Conservation (phyloP, 2,888 invertebrate genomes). For the Pteria penguin region DNA sequence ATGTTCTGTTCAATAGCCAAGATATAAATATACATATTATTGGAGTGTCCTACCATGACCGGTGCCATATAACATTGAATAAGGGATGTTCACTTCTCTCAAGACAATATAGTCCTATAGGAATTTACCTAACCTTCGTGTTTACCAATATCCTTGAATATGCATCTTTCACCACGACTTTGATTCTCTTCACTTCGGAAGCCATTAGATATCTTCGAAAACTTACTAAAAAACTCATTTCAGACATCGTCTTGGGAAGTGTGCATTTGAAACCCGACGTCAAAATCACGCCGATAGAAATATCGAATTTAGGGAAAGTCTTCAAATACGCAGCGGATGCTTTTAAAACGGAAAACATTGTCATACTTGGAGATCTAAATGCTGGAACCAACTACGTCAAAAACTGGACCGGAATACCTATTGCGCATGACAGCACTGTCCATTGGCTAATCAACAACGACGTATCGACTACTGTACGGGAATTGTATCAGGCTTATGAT, state of each 20-base stretch:
- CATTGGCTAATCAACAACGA: background rate
- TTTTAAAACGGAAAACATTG: background rate
- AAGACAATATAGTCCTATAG: too few species aligned
- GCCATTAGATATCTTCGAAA: too few species aligned
- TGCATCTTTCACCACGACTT: too few species aligned
- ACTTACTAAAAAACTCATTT: too few species aligned
- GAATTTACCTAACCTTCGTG: too few species aligned
- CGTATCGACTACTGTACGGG: background rate
- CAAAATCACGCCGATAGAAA: background rate
- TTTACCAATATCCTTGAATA: too few species aligned
- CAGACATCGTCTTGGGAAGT: background rate
- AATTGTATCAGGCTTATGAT: background rate
- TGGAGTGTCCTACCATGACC: too few species aligned
- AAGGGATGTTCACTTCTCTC: too few species aligned
- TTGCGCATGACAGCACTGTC: background rate
- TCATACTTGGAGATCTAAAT: background rate
- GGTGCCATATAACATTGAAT: too few species aligned
- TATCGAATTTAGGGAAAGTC: background rate
- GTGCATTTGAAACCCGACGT: background rate
- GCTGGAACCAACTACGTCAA: background rate
- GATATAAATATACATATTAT: too few species aligned
- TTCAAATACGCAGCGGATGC: background rate
- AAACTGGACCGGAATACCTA: background rate
- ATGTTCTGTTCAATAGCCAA: too few species aligned
- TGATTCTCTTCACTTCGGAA: too few species aligned